Conservation (phyloP, 2,113 vertebrate genomes). For the Micronycteris hirsuta region DNA sequence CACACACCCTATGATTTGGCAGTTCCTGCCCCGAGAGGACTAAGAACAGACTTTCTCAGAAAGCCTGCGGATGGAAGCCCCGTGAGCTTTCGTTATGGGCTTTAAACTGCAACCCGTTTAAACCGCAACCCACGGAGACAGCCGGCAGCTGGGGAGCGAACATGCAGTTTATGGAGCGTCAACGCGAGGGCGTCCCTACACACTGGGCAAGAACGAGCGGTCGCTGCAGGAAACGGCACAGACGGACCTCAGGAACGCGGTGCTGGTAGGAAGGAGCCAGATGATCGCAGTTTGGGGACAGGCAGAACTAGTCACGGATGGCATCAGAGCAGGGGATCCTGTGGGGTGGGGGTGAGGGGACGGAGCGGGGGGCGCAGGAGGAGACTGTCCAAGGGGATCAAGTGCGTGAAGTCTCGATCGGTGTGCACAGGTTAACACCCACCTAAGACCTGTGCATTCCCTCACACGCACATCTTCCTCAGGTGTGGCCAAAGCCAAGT, state of each 20-base stretch:
- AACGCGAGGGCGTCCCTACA: accelerated
- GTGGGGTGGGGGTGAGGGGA: accelerated
- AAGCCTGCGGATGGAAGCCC: neutral
- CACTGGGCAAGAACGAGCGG: neutral
- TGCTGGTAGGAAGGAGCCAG: neutral
- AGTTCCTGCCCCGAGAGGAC: neutral
- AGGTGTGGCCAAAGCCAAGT: neutral
- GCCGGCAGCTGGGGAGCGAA: accelerated
- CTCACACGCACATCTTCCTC: too few species aligned
- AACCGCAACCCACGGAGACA: too few species aligned
- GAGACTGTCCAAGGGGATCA: too few species aligned
- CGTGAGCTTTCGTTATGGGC: accelerated
- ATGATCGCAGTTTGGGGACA: accelerated
- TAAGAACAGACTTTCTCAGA: neutral
- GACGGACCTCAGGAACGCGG: neutral
- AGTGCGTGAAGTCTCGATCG: accelerated
- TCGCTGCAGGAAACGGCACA: accelerated
- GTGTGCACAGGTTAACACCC: accelerated
- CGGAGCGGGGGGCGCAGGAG: accelerated
- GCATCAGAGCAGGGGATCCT: accelerated
- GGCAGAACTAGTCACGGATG: accelerated
- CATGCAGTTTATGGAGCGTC: accelerated
- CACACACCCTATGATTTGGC: accelerated
- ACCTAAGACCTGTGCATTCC: neutral
- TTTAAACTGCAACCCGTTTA: too few species aligned